Base-by-base conservation (phyloP, 2,797 vertebrate species). In the Ciconia nigra region DNA sequence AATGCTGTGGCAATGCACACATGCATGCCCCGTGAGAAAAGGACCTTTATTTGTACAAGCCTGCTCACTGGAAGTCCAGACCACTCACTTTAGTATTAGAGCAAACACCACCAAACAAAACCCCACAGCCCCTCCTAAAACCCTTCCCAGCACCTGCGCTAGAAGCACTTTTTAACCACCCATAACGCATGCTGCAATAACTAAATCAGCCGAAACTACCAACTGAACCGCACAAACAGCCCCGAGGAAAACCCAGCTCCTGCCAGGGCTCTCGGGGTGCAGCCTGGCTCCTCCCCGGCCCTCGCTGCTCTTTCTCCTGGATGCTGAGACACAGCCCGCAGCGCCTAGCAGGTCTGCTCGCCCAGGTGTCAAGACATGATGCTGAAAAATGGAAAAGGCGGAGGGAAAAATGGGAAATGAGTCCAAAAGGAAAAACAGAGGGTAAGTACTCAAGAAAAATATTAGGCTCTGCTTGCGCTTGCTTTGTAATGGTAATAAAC, bases 141-240 rank as follows among this genome's bases (percentile, higher is more conserved):
- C 14, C n/a, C 18, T 55, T 61, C 58, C 67, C 35, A 72, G 79
- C 42, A 76, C 35, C 54, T 35, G 39, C 1, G 2, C 63, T 37
- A 42, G 51, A 41, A 83, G 52, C 31, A 29, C 13, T 41, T 87
- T 39, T 31, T n/a, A 83, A 55, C 33, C 47, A 39, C 5, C 1
- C 1, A 0, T 61, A 66, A 51, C 0, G 0, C 9, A 35, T 1
- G 1, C 19, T 2, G 19, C 31, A 31, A 26, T 18, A 24, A 24
- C 13, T 31, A 33, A 24, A 58, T 33, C 86, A 62, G 47, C 71
- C 51, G 74, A 33, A 80, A 69, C 54, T 39, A 37, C 46, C 71
- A 81, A 44, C 13, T 9, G 28, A 76, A 29, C 25, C 1, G 5
- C 46, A 29, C 1, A 2, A 31, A 59, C 7, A 76, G 61, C 7